A percentile compares a stretch with the other conserved stretches of the same genome.
These are phyloP conservation scores for Cephalopholis sonnerati DNA, from an alignment of 2,113 vertebrate species.

Conservation along the genomic window DNA sequence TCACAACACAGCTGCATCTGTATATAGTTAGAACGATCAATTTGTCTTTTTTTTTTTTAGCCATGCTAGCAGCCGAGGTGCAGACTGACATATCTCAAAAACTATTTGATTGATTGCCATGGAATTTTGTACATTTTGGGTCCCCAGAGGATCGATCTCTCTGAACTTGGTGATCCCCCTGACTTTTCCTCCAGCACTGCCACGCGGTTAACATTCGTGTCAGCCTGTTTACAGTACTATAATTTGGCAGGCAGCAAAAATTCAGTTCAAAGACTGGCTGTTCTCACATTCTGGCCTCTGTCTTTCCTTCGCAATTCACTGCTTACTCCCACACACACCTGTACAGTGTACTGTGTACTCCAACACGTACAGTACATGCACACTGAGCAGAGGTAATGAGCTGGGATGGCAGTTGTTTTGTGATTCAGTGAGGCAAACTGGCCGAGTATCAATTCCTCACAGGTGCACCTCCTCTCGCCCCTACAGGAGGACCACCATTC, in stretches of 20 bases:
- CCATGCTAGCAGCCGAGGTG: background rate
- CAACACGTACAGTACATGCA: conserved; percentile 28
- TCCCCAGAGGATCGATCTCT: background rate
- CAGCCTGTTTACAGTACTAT: background rate
- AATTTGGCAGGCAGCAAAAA: conserved; percentile 17
- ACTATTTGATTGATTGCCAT: background rate
- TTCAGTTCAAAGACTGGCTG: background rate
- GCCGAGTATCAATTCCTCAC: conserved; percentile 61
- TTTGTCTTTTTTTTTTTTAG: background rate
- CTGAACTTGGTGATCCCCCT: background rate
- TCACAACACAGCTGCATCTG: conserved; percentile 14
- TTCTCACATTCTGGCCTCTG: background rate
- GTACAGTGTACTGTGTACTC: background rate
- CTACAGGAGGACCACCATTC: conserved; percentile 62
- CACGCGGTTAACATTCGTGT: background rate
- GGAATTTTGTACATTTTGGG: background rate
- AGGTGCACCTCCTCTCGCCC: conserved; percentile 58
- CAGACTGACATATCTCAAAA: background rate
- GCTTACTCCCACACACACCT: conserved; percentile 24
- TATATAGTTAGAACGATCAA: background rate
- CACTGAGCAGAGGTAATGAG: conserved; percentile 72
- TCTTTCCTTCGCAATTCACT: background rate
- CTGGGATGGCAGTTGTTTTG: conserved; percentile 67
- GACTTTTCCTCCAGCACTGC: background rate
- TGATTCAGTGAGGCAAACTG: conserved; percentile 70